Conservation (phyloP, 2,113 vertebrate species). For the Promerops cafer region DNA sequence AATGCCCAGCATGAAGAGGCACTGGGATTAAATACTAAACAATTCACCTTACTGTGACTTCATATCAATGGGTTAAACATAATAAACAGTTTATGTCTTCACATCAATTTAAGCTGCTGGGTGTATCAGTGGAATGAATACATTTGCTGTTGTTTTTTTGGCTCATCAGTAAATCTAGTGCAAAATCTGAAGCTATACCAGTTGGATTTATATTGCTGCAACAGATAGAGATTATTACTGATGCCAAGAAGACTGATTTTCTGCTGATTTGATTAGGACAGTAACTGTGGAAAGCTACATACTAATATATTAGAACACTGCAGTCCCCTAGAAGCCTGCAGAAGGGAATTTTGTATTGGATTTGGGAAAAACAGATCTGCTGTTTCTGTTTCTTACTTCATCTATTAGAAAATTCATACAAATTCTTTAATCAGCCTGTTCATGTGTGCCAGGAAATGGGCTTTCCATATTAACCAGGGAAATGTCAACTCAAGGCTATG, state of each 20-base stretch:
- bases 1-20: neutral
- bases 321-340: neutral
- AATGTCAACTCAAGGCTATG: conserved; percentile 69
- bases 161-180: conserved; percentile 31
- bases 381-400: neutral
- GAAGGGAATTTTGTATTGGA: neutral
- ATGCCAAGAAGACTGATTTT: conserved; percentile 30
- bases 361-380: neutral
- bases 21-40: neutral
- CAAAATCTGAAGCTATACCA: conserved; percentile 17
- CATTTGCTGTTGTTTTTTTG: neutral
- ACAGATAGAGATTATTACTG: conserved; percentile 41
- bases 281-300: neutral
- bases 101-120: conserved; percentile 3
- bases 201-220: conserved; percentile 50
- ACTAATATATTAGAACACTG: neutral
- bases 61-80: conserved; percentile 10
- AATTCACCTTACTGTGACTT: neutral
- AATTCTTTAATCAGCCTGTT: conserved; percentile 60
- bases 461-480: conserved; percentile 65
- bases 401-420: conserved; percentile 36
- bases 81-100: conserved; percentile 29
- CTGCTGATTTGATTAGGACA: conserved; percentile 44
- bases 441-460: conserved; percentile 48
- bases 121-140: conserved; percentile 12